Percentiles rank a stretch among this genome's conserved stretches.
Conservation (phyloP, 2,888 invertebrate species). For the Pristionchus entomophagus region DNA sequence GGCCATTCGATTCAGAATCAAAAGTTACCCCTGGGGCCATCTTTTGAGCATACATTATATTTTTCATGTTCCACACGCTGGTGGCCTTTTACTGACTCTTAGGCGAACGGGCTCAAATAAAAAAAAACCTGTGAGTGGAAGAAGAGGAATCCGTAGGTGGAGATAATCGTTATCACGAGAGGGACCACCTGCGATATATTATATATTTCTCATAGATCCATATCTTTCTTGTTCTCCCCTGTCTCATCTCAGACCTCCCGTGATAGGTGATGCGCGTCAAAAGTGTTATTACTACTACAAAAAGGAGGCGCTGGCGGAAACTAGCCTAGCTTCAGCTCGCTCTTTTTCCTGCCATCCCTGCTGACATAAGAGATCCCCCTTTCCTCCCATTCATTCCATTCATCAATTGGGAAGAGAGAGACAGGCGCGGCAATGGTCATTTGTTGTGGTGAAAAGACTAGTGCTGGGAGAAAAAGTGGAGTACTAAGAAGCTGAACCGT, state of each 20-base stretch:
- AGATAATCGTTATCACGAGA: conserved; percentile 65
- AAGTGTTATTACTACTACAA: conserved; percentile 27
- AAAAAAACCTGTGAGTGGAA: conserved; percentile 71
- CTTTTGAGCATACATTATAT: too few relatives aligned
- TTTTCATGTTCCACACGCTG: too few relatives aligned
- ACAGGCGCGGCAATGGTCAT: not conserved
- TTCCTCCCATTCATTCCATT: conserved; percentile 30
- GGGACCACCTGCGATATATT: conserved; percentile 65
- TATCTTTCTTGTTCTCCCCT: not conserved
- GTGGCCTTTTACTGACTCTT: too few relatives aligned
- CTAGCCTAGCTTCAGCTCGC: conserved; percentile 30
- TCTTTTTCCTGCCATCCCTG: not conserved
- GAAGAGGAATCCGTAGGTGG: conserved; percentile 67
- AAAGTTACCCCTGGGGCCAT: too few relatives aligned
- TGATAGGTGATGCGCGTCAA: not conserved
- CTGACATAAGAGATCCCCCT: conserved; percentile 30
- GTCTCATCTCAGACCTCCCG: too few relatives aligned
- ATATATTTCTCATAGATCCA: not conserved
- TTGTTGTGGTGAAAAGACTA: not conserved
- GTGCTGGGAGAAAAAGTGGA: not conserved
- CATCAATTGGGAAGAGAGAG: conserved; percentile 33
- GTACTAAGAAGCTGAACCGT: not conserved
- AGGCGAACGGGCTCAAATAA: too few relatives aligned
- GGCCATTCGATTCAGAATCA: too few relatives aligned
- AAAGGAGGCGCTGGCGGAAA: not conserved